Percentiles rank a stretch among this genome's conserved stretches.
phyloP scores from a whole-genome alignment of 2,113 vertebrate species.

The Scartelaos histophorus region DNA sequence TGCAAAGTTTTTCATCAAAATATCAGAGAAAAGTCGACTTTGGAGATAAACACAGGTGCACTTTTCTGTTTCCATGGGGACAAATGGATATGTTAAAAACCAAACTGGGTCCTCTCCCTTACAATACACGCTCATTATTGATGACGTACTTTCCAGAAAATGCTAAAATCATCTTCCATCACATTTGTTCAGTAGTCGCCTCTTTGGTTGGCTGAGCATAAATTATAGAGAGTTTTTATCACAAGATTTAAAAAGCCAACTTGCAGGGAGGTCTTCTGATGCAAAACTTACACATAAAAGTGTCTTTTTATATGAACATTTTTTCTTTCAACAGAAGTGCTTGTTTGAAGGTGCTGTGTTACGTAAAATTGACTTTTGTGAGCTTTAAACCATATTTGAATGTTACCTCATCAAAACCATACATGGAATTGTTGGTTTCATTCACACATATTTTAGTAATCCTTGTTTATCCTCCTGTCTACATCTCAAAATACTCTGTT shows the following conservation, averaged over 20 bases:
- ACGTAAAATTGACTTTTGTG: too few relatives aligned
- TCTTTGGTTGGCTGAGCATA: neutral
- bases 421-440: too few relatives aligned
- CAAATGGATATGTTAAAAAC: constrained; percentile 2
- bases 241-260: neutral
- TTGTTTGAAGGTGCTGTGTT: too few relatives aligned
- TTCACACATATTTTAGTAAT: too few relatives aligned
- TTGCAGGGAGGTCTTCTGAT: neutral
- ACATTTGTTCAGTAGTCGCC: neutral
- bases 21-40: neutral
- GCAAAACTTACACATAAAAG: neutral
- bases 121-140: neutral
- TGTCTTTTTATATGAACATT: neutral
- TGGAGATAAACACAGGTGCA: neutral
- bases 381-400: too few relatives aligned
- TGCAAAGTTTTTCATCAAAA: neutral
- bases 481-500: too few relatives aligned
- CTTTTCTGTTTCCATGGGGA: neutral
- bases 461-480: too few relatives aligned
- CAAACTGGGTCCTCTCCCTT: neutral
- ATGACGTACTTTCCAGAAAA: constrained; percentile 3
- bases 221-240: neutral
- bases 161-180: neutral
- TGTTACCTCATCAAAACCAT: too few relatives aligned
- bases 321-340: neutral